Base-by-base conservation (phyloP, 2,888 invertebrate genomes). In the Pyrrhia umbra region DNA sequence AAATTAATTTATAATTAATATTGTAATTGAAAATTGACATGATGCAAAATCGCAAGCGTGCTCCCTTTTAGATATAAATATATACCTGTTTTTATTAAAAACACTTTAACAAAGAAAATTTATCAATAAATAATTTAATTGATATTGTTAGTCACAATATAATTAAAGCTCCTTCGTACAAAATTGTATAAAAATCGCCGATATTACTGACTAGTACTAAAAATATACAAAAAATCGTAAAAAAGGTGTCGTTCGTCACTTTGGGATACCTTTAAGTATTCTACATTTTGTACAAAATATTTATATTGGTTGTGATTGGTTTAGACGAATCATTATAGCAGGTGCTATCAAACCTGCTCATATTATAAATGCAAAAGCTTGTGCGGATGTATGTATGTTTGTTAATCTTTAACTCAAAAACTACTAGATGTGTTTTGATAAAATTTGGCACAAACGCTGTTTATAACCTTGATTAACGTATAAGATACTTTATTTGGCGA, bases 141-240 rank as follows among this genome's bases (percentile, higher is more conserved):
- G 6, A 57, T 63, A 70, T 63, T 42, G 67, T 70, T 56, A 66
- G 55, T n/a, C 30, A 68, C 60, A 63, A 69, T 68, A 77, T 50
- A 50, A 61, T 81, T 85, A 85, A 85, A 84, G 79, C 81, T 75
- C 52, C 79, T 73, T 45, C 18, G 62, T 21, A 45, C 67, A 34
- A 68, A 75, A 52, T 67, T 61, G 52, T 66, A 78, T 50, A 75
- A 75, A 76, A 76, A n/a, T 56, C 23, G 34, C 57, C 59, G 65
- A 67, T 59, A 70, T 75, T 68, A 84, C 82, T 92, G 92, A 92
- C 92, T 92, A 92, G 92, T 79, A 83, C 86, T 91, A 89, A 81
- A 71, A 74, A 69, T 79, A 77, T 79, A 84, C 78, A 80, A 80
- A 78, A 49, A 77, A 68, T 75, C 72, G 61, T 79, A 77, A 65